Evolutionary conservation across 2,113 vertebrate species (phyloP), one percentile per base, ranked within the genome.

Genomic region (Thamnaconus septentrionalis): DNA sequence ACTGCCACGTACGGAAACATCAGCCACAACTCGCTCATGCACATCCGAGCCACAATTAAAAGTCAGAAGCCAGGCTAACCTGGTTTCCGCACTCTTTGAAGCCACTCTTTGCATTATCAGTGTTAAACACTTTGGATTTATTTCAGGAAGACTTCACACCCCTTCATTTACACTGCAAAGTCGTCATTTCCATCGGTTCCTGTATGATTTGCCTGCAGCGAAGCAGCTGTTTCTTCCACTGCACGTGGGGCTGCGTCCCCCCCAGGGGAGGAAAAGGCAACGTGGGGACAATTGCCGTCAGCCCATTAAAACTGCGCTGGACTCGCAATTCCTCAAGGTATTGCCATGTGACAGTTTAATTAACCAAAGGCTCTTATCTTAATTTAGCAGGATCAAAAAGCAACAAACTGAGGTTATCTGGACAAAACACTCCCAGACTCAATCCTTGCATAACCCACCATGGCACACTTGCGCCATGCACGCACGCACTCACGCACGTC

Each of bases 281-380:
- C 47, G 8, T n/a, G 3, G 72, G 83, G 84, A 88, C 86, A 90
- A 87, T 80, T 68, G 86, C 83, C 87, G 81, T 71, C 81, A 89
- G 80, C 89, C 85, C 88, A 91, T 92, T 92, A 91, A 90, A 90
- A 72, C 73, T 81, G 76, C 60, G 82, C 85, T 88, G 86, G 84
- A 79, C 72, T 76, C 31, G 66, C 79, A 88, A 89, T 90, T 88
- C 84, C 88, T 91, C 88, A 90, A 89, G 88, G 88, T 88, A 90
- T 81, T 89, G 76, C 90, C 88, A 90, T 89, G 88, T 91, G 90
- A 90, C 85, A 86, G 88, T 88, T 90, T 91, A 91, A 93, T 92
- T 93, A 92, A 91, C 83, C 86, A 87, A 87, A 85, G 71, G 53
- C 81, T 76, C 87, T 91, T 92, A 91, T 91, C 90, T 91, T 91